phyloP scores from a whole-genome alignment of 2,797 vertebrate species.

The Gadopsis bispinosus region DNA sequence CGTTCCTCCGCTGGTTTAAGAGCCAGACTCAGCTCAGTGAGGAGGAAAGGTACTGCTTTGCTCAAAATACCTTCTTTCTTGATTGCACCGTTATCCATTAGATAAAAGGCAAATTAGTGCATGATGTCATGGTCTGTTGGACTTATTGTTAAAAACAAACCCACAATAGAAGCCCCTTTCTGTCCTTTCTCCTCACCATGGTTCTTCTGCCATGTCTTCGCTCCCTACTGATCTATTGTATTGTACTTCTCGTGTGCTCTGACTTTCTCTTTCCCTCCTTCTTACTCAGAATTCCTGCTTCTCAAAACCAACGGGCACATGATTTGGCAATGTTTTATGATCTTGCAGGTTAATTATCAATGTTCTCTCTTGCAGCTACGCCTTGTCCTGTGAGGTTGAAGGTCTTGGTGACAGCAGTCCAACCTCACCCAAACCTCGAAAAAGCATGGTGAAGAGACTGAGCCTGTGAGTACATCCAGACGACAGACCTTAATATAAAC shows the following conservation, averaged over 20 bases:
- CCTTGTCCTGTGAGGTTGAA: conserved; percentile 91
- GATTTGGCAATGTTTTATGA: conserved; percentile 18
- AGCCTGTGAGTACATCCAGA: conserved; percentile 90
- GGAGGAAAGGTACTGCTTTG: conserved; percentile 88
- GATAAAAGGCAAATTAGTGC: conserved; percentile 56
- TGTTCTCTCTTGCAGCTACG: conserved; percentile 84
- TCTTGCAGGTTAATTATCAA: conserved; percentile 28
- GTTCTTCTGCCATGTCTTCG: conserved; percentile 37
- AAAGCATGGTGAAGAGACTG: conserved; percentile 97
- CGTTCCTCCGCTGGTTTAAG: conserved; percentile 93
- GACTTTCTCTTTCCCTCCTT: conserved; percentile 16
- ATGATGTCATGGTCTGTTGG: conserved; percentile 57
- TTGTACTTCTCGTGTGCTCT: not conserved
- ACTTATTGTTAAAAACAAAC: conserved; percentile 60
- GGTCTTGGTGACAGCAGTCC: conserved; percentile 88
- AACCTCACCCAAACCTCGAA: conserved; percentile 90
- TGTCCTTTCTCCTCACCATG: conserved; percentile 23
- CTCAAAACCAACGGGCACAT: not conserved
- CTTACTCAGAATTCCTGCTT: conserved; percentile 7
- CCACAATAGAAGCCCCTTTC: conserved; percentile 53
- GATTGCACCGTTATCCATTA: conserved; percentile 34
- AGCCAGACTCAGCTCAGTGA: conserved; percentile 89
- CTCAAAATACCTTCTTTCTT: not conserved
- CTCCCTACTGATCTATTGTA: conserved; percentile 60
- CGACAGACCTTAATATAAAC: not conserved